These are phyloP conservation scores for Blera fallax DNA, from an alignment of 2,888 invertebrate species.

Conservation along the genomic window DNA sequence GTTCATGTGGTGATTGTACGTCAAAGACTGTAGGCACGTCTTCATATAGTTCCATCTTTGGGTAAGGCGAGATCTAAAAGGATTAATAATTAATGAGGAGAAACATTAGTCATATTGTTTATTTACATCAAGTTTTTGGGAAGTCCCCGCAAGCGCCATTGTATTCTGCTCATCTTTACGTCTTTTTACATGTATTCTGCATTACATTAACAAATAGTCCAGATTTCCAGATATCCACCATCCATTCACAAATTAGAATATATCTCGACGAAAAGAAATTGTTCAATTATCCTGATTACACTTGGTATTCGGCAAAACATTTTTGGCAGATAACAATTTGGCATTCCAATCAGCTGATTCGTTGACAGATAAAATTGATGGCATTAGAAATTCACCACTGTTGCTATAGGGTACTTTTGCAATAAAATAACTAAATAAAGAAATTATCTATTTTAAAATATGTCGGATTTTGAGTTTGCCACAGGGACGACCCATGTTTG, in stretches of 20 bases:
- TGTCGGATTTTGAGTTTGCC: too few species aligned
- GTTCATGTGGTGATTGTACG: conserved; percentile 91
- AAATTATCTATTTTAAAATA: too few species aligned
- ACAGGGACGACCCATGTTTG: too few species aligned
- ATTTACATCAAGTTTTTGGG: conserved; percentile 71
- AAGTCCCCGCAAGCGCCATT: conserved; percentile 73
- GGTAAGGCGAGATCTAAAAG: conserved; percentile 75
- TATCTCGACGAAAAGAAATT: neutral
- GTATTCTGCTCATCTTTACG: conserved; percentile 70
- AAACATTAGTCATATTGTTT: neutral
- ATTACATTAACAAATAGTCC: neutral
- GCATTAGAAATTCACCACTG: neutral
- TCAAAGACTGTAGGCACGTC: conserved; percentile 85
- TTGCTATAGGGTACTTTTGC: neutral
- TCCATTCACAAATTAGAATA: conserved; percentile 5
- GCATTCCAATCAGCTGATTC: neutral
- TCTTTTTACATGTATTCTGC: neutral
- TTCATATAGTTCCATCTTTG: conserved; percentile 78
- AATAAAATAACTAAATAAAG: too few species aligned
- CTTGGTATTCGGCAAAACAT: too few species aligned
- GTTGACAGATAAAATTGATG: neutral
- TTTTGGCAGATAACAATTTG: too few species aligned
- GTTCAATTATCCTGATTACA: neutral
- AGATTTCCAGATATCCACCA: neutral
- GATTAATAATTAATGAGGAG: neutral